Evolutionary conservation across 1,140 invertebrate species (phyloP).

Genomic region (Trichomalopsis sarcophagae): DNA sequence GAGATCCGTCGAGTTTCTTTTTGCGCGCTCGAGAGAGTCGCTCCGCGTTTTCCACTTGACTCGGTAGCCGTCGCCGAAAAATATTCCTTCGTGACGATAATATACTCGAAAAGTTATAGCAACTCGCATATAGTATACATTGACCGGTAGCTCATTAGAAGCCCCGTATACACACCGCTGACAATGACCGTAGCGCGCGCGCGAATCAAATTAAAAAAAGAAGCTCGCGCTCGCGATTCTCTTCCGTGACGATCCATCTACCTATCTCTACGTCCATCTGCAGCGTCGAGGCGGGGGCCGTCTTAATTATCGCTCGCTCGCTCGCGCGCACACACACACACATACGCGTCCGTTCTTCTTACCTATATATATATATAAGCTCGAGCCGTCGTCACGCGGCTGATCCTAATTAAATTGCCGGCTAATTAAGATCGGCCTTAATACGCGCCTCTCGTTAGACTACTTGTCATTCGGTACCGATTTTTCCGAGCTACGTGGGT

Average conservation of each 20-base stretch:
- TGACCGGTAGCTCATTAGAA: background rate
- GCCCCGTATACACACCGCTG: background rate
- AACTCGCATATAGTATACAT: background rate
- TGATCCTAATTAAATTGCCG: conserved; percentile 73
- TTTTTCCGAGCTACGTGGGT: conserved; percentile 17
- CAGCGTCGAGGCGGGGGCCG: conserved; percentile 46
- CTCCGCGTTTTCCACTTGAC: conserved; percentile 45
- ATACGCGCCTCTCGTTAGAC: conserved; percentile 64
- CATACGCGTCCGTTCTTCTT: conserved; percentile 23
- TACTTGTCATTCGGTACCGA: conserved; percentile 47
- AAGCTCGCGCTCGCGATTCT: conserved; percentile 59
- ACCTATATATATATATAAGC: background rate
- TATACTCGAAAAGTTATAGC: no score
- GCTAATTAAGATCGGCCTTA: conserved; percentile 74
- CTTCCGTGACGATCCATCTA: conserved; percentile 68
- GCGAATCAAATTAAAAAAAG: conserved; percentile 29
- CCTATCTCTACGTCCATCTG: conserved; percentile 45
- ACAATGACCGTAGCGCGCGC: background rate
- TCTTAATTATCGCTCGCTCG: conserved; percentile 67
- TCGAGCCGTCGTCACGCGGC: conserved; percentile 67
- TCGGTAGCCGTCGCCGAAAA: background rate
- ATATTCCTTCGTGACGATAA: background rate
- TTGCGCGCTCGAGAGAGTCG: background rate
- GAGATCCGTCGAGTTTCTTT: conserved; percentile 21
- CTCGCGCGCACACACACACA: conserved; percentile 5